Evolutionary conservation across 1,140 invertebrate species (phyloP).

Genomic region (Monomorium pharaonis): DNA sequence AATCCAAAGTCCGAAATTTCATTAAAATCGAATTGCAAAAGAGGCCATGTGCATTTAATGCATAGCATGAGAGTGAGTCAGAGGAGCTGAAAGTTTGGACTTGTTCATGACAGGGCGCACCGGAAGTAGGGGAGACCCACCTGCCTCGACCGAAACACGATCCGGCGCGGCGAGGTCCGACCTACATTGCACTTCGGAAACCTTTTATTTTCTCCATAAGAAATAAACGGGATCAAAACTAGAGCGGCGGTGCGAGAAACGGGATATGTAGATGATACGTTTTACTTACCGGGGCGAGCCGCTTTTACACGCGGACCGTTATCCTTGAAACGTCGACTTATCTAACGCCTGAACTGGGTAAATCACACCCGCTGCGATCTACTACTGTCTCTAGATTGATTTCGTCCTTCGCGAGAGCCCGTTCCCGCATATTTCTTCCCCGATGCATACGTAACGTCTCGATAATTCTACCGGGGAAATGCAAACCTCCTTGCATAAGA

Average conservation of each 20-base stretch:
- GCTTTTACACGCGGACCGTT: slow-evolving; percentile 47
- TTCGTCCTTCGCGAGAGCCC: slow-evolving; percentile 35
- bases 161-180: slow-evolving; percentile 24
- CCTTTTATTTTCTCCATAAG: slow-evolving; percentile 14
- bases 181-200: slow-evolving; percentile 27
- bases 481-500: slow-evolving; percentile 32
- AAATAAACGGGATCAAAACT: slow-evolving; percentile 25
- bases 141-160: slow-evolving; percentile 53
- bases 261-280: slow-evolving; percentile 44
- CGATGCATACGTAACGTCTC: neutral
- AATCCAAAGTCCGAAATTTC: neutral
- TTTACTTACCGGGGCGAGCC: slow-evolving; percentile 4
- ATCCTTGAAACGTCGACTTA: slow-evolving; percentile 56
- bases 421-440: slow-evolving; percentile 30
- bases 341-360: slow-evolving; percentile 21
- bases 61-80: neutral
- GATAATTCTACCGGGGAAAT: slow-evolving; percentile 26
- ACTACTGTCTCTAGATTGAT: slow-evolving; percentile 40
- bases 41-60: neutral
- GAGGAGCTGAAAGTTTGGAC: neutral
- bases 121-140: slow-evolving; percentile 66
- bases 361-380: neutral
- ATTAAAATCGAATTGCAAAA: neutral
- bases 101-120: neutral
- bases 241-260: slow-evolving; percentile 23